These are phyloP conservation scores for Plagodis dolabraria DNA, from an alignment of 2,888 invertebrate species.

Conservation along the genomic window DNA sequence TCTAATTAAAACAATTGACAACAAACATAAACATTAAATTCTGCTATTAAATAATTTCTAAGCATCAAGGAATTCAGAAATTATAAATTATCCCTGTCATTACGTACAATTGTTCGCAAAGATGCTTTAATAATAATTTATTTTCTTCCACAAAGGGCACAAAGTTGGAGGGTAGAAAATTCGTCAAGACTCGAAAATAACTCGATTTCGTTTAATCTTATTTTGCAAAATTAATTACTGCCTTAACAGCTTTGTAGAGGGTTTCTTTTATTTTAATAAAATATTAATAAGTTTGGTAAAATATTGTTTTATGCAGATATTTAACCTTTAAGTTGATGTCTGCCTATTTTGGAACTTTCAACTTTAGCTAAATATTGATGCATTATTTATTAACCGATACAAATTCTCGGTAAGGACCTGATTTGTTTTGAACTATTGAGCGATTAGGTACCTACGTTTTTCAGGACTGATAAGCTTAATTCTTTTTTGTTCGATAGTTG, in stretches of 20 bases:
- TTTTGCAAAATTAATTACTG: slow-evolving; percentile 40
- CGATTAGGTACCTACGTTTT: too few relatives aligned
- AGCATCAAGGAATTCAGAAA: slow-evolving; percentile 29
- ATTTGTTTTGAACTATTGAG: too few relatives aligned
- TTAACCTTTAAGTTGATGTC: neutral
- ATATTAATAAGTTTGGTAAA: neutral
- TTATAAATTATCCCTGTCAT: slow-evolving; percentile 35
- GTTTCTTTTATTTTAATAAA: slow-evolving; percentile 7
- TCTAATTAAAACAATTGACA: too few relatives aligned
- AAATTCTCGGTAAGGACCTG: too few relatives aligned
- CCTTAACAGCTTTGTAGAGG: slow-evolving; percentile 20
- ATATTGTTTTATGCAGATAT: neutral
- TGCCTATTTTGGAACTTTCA: too few relatives aligned
- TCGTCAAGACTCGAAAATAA: slow-evolving; percentile 47
- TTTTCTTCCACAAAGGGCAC: slow-evolving; percentile 48
- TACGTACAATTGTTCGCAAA: slow-evolving; percentile 50
- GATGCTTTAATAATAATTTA: slow-evolving; percentile 57
- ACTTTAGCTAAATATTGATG: too few relatives aligned
- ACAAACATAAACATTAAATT: slow-evolving; percentile 4
- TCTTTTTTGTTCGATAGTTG: too few relatives aligned
- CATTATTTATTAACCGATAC: too few relatives aligned
- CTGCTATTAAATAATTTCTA: slow-evolving; percentile 16
- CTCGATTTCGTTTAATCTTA: slow-evolving; percentile 35
- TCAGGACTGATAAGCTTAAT: too few relatives aligned
- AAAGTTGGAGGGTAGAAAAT: slow-evolving; percentile 38